Conservation (phyloP, 2,113 vertebrate species). For the Protobothrops mucrosquamatus region DNA sequence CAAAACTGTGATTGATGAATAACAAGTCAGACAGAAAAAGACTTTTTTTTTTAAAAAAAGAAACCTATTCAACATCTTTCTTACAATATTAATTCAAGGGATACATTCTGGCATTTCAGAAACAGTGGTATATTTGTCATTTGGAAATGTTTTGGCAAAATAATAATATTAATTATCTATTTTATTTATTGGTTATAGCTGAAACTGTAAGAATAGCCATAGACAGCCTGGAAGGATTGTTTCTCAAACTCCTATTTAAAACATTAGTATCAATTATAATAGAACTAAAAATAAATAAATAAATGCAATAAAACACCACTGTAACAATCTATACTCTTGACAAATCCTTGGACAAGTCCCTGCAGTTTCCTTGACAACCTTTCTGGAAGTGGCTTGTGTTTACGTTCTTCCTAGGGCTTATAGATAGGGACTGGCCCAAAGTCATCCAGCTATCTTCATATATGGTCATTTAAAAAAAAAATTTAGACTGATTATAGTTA, state of each 20-base stretch:
- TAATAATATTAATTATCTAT: conserved; percentile 64
- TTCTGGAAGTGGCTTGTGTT: background rate
- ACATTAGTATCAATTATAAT: conserved; percentile 38
- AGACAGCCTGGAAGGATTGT: conserved; percentile 35
- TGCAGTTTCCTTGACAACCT: background rate
- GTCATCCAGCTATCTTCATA: background rate
- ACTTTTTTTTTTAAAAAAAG: conserved; percentile 40
- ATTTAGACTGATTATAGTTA: background rate
- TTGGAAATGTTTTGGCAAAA: conserved; percentile 55
- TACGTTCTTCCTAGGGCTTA: background rate
- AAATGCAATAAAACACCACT: background rate
- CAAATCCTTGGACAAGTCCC: background rate
- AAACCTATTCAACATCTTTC: conserved; percentile 39
- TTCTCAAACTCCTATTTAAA: conserved; percentile 19
- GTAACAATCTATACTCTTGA: background rate
- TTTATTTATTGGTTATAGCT: conserved; percentile 60
- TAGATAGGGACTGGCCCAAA: background rate
- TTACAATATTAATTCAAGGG: conserved; percentile 29
- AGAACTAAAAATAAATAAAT: conserved; percentile 19
- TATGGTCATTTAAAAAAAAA: conserved; percentile 9
- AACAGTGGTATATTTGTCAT: conserved; percentile 53
- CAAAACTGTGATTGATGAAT: conserved; percentile 19
- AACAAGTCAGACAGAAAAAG: conserved; percentile 6
- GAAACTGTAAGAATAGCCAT: conserved; percentile 46
- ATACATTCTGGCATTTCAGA: conserved; percentile 13